Evolutionary conservation across 1,140 invertebrate species (phyloP).

Genomic region (Tyrophagus putrescentiae): DNA sequence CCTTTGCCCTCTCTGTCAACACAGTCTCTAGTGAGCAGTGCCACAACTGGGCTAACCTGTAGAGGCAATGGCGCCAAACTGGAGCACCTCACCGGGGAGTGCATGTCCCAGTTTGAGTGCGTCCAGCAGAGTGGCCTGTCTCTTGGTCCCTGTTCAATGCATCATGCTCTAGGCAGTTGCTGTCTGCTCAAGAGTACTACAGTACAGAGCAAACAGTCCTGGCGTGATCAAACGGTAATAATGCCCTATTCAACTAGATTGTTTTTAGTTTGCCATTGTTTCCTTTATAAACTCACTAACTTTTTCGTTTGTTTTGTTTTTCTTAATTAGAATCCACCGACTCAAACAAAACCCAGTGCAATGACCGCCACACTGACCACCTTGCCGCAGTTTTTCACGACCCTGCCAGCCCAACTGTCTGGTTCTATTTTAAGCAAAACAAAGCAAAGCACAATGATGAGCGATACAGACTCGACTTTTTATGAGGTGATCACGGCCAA

Average conservation of each 20-base stretch:
- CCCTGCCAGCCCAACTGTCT: neutral
- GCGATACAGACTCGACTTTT: neutral
- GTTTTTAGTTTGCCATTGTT: neutral
- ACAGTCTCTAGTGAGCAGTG: no score
- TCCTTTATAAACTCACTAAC: neutral
- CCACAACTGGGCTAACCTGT: no score
- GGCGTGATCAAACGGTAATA: neutral
- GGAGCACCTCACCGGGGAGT: neutral
- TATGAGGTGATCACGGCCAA: neutral
- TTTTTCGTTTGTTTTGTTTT: neutral
- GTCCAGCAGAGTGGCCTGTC: neutral
- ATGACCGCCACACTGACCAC: neutral
- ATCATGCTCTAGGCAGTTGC: neutral
- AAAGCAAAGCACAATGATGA: neutral
- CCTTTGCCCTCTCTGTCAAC: no score
- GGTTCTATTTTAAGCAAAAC: neutral
- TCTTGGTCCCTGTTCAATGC: neutral
- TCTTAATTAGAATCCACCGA: neutral
- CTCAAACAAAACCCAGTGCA: no score
- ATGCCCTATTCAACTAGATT: neutral
- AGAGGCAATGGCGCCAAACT: no score
- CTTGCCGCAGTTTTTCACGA: neutral
- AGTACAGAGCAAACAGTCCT: neutral
- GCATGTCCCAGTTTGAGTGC: conserved; percentile 1
- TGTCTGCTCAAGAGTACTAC: conserved; percentile 2